Evolutionary conservation across 2,888 invertebrate genomes (phyloP), one percentile per base, ranked within the genome.

Genomic region (Anaspis maculata): DNA sequence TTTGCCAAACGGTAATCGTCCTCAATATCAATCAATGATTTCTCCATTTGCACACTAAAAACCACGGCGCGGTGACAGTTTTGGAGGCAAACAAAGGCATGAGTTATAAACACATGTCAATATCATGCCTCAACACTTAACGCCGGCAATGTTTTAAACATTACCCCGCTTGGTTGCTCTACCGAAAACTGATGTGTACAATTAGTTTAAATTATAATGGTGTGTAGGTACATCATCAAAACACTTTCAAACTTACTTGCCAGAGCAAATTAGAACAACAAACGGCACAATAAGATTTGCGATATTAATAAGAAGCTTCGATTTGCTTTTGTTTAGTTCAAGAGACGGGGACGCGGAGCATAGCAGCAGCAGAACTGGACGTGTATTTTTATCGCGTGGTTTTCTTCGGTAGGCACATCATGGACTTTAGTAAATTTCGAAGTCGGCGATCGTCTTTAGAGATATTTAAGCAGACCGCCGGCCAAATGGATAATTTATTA

Each of bases 361-460:
- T 19, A 5, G 19, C 19, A 19, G 5, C 5, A 19, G 19, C 19
- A 9, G 9, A 19, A 19, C 5, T 19, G 19, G n/a, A n/a, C 9
- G 5, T 19, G 19, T 5, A 19, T 6, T 19, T 9, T 6, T 19
- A 6, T 19, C 19, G 19, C 19, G 5, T 19, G 5, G 14, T 21
- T 14, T 11, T 11, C n/a, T n/a, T n/a, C 40, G 41, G 43, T 37
- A 39, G 49, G 40, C 44, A 19, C 9, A 9, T n/a, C n/a, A 40
- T 42, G 43, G 45, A 41, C 48, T 51, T 52, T 52, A 48, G 49
- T 52, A 52, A 52, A 53, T 54, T 54, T 49, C 49, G 45, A 45
- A 45, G 54, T 48, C 54, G 54, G 54, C 48, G 54, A 54, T 54
- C 51, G 49, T 41, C 49, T 49, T 52, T 51, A 46, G 51, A 51